phyloP scores from a whole-genome alignment of 2,113 vertebrate species.

The Ascaphus truei region DNA sequence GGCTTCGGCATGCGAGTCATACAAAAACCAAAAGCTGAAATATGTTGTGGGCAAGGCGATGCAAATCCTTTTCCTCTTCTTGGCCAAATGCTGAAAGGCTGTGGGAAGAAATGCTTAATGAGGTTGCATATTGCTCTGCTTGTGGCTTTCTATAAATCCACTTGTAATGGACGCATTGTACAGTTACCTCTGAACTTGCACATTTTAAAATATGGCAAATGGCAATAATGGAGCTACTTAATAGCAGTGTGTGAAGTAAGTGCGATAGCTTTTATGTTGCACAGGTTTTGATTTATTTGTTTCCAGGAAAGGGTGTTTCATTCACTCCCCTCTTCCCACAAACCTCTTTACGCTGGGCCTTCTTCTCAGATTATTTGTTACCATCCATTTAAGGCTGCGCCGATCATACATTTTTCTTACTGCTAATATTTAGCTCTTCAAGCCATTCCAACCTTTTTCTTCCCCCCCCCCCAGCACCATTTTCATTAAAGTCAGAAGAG shows the following conservation, averaged over 20 bases:
- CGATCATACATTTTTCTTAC: constrained; percentile 25
- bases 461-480: background rate
- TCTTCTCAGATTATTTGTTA: background rate
- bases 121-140: too few relatives aligned
- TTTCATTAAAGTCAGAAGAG: constrained; percentile 21
- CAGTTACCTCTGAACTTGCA: constrained; percentile 53
- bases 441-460: too few relatives aligned
- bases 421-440: constrained; percentile 15
- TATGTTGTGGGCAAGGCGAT: constrained; percentile 49
- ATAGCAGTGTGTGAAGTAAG: constrained; percentile 53
- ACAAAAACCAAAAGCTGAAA: too few relatives aligned
- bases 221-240: constrained; percentile 53
- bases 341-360: background rate
- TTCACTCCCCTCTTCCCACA: background rate
- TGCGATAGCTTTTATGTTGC: constrained; percentile 35
- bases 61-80: constrained; percentile 53
- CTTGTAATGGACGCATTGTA: constrained; percentile 56
- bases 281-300: background rate
- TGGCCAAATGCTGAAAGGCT: constrained; percentile 51
- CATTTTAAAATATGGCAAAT: constrained; percentile 58
- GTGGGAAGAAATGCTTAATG: constrained; percentile 56
- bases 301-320: background rate
- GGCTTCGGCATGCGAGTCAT: too few relatives aligned
- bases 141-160: constrained; percentile 56
- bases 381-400: constrained; percentile 5